Evolutionary conservation across 1,140 invertebrate genomes (phyloP).

Genomic region (Micrasema minimum): DNA sequence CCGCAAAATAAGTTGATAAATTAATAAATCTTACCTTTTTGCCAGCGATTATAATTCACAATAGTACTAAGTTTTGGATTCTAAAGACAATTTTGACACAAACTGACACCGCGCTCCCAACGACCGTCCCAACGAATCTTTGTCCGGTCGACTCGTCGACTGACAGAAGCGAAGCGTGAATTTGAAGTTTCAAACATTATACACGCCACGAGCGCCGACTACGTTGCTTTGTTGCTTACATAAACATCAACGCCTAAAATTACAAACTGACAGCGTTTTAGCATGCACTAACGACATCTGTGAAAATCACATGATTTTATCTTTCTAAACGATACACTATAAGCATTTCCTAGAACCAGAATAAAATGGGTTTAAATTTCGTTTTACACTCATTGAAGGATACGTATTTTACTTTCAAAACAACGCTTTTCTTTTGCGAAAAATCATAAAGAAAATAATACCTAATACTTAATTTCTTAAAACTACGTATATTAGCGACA

Average conservation of each 20-base stretch:
- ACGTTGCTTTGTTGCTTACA: slow-evolving; percentile 41
- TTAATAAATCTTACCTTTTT: slow-evolving; percentile 7
- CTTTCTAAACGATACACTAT: too few relatives aligned
- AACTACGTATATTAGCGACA: too few relatives aligned
- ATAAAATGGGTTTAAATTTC: too few relatives aligned
- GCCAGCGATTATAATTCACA: background rate
- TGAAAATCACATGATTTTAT: too few relatives aligned
- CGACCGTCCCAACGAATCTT: slow-evolving; percentile 25
- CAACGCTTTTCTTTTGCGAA: too few relatives aligned
- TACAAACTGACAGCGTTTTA: too few relatives aligned
- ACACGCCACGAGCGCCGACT: slow-evolving; percentile 25
- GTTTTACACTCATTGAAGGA: too few relatives aligned
- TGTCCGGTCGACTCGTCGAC: slow-evolving; percentile 28
- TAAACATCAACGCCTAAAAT: slow-evolving; percentile 39
- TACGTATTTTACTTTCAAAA: too few relatives aligned
- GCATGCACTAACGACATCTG: too few relatives aligned
- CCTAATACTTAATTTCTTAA: too few relatives aligned
- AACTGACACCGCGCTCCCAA: slow-evolving; percentile 12
- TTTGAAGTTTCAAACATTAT: slow-evolving; percentile 42
- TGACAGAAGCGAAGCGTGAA: slow-evolving; percentile 41
- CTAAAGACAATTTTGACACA: slow-evolving; percentile 2
- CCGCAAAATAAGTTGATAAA: background rate
- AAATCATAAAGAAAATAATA: too few relatives aligned
- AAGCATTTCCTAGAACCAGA: too few relatives aligned
- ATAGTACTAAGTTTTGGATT: slow-evolving; percentile 15